Evolutionary conservation across 2,113 vertebrate genomes (phyloP), one percentile per base, ranked within the genome.

Genomic region (Micronycteris hirsuta): DNA sequence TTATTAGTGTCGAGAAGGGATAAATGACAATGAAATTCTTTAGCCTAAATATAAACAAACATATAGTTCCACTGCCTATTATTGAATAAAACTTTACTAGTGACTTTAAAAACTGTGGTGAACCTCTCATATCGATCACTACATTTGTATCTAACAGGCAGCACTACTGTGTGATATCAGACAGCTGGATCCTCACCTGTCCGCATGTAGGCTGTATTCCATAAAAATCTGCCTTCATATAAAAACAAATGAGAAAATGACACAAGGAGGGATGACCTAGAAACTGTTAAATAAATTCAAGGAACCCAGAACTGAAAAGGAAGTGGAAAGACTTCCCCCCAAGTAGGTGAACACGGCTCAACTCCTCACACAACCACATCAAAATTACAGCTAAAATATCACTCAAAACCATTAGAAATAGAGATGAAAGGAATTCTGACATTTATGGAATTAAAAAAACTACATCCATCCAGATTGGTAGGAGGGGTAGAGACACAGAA

Each of bases 221-320:
- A 81, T 61, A 74, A 67, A 89, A 85, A 43, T 71, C 41, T 82
- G 43, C 67, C 65, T 86, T 70, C 41, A 65, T 31, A 61, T 88
- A n/a, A 96, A 93, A 95, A 89, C 38, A 73, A 93, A 80, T 24
- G 7, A 95, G n/a, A 87, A 94, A 68, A 68, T 45, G 1, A 71
- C 81, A 5, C 26, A 77, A 41, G 5, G 1, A 92, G 73, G 6
- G 52, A 28, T 49, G 73, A 76, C 38, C 61, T 87, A 54, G 41
- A 93, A 91, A 86, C 81, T 87, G 19, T 63, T 76, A 88, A 95
- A 41, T 58, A 95, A 92, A 88, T 92, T 11, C 24, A 96, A 91
- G 67, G 80, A 67, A 83, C 1, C 78, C 52, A n/a, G 7, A 84
- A 88, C 52, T 89, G 36, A 80, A 94, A 96, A 95, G 5, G 80